Evolutionary conservation across 1,140 invertebrate species (phyloP).

Genomic region (Eumeta japonica): DNA sequence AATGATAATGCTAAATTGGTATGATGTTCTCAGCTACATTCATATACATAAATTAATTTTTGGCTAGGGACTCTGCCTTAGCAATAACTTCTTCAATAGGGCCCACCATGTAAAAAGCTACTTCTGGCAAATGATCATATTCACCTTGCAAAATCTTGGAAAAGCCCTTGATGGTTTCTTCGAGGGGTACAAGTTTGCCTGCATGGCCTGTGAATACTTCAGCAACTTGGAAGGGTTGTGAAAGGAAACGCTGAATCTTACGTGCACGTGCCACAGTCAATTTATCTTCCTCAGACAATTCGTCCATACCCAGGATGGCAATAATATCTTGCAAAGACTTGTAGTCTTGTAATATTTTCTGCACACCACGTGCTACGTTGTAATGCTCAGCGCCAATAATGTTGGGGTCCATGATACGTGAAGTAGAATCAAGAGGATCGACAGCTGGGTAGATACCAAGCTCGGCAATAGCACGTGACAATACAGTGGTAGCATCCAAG

Average conservation of each 20-base stretch:
- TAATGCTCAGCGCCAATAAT: slow-evolving; percentile 80
- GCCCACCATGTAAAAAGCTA: slow-evolving; percentile 98
- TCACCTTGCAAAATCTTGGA: slow-evolving; percentile 78
- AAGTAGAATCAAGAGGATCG: slow-evolving; percentile 80
- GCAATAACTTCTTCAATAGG: slow-evolving; percentile 89
- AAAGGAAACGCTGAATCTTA: slow-evolving; percentile 82
- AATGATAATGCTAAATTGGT: too few species aligned
- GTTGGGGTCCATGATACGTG: slow-evolving; percentile 78
- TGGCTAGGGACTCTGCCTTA: slow-evolving; percentile 81
- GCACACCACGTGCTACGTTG: slow-evolving; percentile 72
- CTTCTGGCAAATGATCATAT: slow-evolving; percentile 89
- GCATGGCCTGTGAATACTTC: slow-evolving; percentile 88
- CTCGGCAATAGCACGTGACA: slow-evolving; percentile 80
- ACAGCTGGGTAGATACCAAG: slow-evolving; percentile 84
- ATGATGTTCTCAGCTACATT: too few species aligned
- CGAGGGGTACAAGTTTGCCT: slow-evolving; percentile 83
- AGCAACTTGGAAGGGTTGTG: slow-evolving; percentile 80
- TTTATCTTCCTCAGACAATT: slow-evolving; percentile 84
- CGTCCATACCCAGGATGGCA: slow-evolving; percentile 84
- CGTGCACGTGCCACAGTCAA: slow-evolving; percentile 77
- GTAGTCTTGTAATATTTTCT: slow-evolving; percentile 76
- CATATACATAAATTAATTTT: slow-evolving; percentile 19
- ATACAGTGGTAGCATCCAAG: slow-evolving; percentile 82
- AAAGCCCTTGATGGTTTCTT: slow-evolving; percentile 80
- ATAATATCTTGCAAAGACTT: slow-evolving; percentile 81